A percentile compares a stretch with the other conserved stretches of the same genome.
Evolutionary conservation across 2,113 vertebrate genomes (phyloP).

Genomic region (Centropristis striata): DNA sequence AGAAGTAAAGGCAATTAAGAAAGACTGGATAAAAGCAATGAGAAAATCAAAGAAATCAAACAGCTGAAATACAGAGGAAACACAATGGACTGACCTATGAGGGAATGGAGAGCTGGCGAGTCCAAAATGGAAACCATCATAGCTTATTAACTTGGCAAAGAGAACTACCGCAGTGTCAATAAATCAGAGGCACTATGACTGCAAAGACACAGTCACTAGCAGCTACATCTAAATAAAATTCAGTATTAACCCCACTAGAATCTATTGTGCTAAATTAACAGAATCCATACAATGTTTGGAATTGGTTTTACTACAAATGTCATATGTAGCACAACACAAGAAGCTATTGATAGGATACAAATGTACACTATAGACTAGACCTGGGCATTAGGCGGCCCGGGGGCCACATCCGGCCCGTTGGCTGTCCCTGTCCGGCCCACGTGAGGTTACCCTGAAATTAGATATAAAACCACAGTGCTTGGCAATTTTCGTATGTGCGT

Average conservation of each 20-base stretch:
- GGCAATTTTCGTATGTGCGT: too few relatives aligned
- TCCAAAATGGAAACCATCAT: neutral
- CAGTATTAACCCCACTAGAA: neutral
- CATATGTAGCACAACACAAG: neutral
- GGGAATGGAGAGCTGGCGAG: neutral
- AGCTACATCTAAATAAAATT: neutral
- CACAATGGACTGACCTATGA: neutral
- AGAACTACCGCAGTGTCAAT: neutral
- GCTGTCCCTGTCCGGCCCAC: too few relatives aligned
- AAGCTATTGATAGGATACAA: too few relatives aligned
- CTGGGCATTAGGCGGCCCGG: too few relatives aligned
- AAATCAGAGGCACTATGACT: neutral
- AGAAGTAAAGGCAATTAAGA: neutral
- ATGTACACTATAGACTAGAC: too few relatives aligned
- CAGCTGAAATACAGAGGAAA: slow-evolving; percentile 5
- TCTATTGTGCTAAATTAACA: neutral
- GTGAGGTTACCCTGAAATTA: too few relatives aligned
- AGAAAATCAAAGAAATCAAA: neutral
- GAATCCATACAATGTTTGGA: neutral
- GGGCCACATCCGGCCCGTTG: too few relatives aligned
- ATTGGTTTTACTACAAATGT: neutral
- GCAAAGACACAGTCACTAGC: neutral
- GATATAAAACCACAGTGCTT: too few relatives aligned
- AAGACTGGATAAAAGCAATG: neutral
- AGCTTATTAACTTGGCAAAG: slow-evolving; percentile 5